phyloP scores from a whole-genome alignment of 2,888 invertebrate genomes.

The Fabriciana adippe region DNA sequence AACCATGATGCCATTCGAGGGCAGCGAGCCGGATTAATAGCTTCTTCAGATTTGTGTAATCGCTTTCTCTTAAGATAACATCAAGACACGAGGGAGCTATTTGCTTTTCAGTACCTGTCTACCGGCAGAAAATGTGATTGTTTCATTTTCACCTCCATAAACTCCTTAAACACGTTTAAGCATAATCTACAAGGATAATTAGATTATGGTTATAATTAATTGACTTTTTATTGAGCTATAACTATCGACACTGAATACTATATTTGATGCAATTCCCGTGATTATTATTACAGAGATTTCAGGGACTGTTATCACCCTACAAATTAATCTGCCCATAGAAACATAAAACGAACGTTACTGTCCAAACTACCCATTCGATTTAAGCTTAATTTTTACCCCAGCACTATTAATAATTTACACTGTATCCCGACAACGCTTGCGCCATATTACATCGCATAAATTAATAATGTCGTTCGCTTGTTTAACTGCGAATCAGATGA shows the following conservation, averaged over 20 bases:
- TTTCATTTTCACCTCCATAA: slow-evolving; percentile 40
- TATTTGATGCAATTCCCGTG: slow-evolving; percentile 26
- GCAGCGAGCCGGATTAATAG: slow-evolving; percentile 82
- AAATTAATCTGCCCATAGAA: slow-evolving; percentile 75
- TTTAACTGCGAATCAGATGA: slow-evolving; percentile 83
- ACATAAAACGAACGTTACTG: slow-evolving; percentile 76
- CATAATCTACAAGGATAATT: background rate
- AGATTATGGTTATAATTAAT: background rate
- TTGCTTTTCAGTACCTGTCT: slow-evolving; percentile 53
- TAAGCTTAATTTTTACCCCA: slow-evolving; percentile 82
- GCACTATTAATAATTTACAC: slow-evolving; percentile 82
- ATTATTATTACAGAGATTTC: slow-evolving; percentile 47
- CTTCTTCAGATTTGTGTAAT: slow-evolving; percentile 83
- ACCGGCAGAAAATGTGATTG: slow-evolving; percentile 39
- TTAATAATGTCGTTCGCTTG: slow-evolving; percentile 82
- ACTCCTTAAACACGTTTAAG: slow-evolving; percentile 19
- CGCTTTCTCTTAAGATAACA: slow-evolving; percentile 81
- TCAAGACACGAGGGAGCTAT: slow-evolving; percentile 71
- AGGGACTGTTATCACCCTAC: slow-evolving; percentile 58
- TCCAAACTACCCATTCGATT: slow-evolving; percentile 80
- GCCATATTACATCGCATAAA: slow-evolving; percentile 82
- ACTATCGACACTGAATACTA: slow-evolving; percentile 9
- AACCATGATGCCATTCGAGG: slow-evolving; percentile 81
- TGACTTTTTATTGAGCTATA: slow-evolving; percentile 3
- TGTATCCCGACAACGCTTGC: slow-evolving; percentile 79